Evolutionary conservation across 2,113 vertebrate genomes (phyloP).

Genomic region (Misgurnus anguillicaudatus): DNA sequence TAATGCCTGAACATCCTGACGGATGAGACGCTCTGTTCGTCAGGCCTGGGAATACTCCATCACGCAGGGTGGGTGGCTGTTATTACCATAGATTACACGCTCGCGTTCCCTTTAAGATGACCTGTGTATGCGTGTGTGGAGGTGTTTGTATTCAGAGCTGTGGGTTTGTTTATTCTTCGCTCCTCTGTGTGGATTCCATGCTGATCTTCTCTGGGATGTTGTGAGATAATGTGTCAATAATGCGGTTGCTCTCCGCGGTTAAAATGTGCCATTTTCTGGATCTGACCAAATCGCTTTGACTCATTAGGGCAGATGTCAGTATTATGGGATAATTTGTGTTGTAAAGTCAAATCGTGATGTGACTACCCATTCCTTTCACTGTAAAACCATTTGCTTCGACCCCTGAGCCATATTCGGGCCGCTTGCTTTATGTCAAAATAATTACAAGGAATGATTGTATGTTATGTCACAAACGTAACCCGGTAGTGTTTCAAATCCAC

Average conservation of each 20-base stretch:
- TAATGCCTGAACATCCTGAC: constrained; percentile 48
- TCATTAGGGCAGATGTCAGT: constrained; percentile 30
- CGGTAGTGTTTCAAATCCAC: constrained; percentile 6
- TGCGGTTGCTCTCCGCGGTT: constrained; percentile 3
- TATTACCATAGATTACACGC: constrained; percentile 52
- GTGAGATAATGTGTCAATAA: constrained; percentile 31
- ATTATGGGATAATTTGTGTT: constrained; percentile 7
- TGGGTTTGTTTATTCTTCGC: constrained; percentile 39
- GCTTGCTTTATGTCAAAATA: constrained; percentile 1
- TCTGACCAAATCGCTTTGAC: constrained; percentile 14
- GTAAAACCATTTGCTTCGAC: constrained; percentile 11
- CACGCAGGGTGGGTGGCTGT: constrained; percentile 46
- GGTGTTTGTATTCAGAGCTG: constrained; percentile 38
- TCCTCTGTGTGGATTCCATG: constrained; percentile 19
- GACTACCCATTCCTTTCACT: background rate
- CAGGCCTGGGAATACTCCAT: constrained; percentile 49
- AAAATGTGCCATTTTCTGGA: constrained; percentile 22
- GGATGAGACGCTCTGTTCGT: constrained; percentile 49
- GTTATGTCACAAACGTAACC: constrained; percentile 12
- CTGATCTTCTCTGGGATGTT: constrained; percentile 9
- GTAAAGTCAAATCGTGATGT: constrained; percentile 22
- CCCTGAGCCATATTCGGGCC: background rate
- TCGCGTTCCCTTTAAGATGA: constrained; percentile 35
- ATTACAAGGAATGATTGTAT: constrained; percentile 11
- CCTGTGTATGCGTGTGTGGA: constrained; percentile 12